These are phyloP conservation scores for Amphiura filiformis DNA, from an alignment of 35 echinoderm and acorn worm species.

Conservation along the genomic window DNA sequence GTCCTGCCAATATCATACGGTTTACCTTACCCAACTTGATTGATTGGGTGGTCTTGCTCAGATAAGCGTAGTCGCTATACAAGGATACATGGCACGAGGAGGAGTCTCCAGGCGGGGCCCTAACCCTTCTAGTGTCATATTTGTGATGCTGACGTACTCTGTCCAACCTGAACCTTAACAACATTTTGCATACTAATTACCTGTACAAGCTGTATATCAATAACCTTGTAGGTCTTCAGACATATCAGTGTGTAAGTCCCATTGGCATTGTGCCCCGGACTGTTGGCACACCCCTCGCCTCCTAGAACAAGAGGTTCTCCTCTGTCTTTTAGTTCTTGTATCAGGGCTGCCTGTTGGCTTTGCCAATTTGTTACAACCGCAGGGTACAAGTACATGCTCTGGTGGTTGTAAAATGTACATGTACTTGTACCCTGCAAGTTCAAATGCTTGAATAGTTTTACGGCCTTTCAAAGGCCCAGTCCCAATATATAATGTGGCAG, in stretches of 20 bases:
- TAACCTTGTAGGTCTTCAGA: constrained; percentile 8
- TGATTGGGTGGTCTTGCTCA: neutral
- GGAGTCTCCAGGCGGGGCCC: no score
- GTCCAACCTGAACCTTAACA: neutral
- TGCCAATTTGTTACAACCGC: neutral
- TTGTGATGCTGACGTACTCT: neutral
- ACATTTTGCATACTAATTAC: constrained; percentile 21
- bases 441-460: neutral
- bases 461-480: neutral
- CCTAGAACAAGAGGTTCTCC: neutral
- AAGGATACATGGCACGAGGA: no score
- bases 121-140: neutral
- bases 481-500: neutral
- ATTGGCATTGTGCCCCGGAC: constrained; percentile 23
- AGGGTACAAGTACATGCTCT: neutral
- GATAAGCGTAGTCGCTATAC: neutral
- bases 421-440: neutral
- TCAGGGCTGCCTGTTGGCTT: neutral
- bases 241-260: constrained; percentile 22
- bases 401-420: neutral
- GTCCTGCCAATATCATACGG: no score
- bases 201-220: constrained; percentile 57
- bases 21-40: neutral
- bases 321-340: neutral
- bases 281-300: neutral